These are phyloP conservation scores for Cheilosia vernalis DNA, from an alignment of 2,888 invertebrate genomes.

Conservation along the genomic window DNA sequence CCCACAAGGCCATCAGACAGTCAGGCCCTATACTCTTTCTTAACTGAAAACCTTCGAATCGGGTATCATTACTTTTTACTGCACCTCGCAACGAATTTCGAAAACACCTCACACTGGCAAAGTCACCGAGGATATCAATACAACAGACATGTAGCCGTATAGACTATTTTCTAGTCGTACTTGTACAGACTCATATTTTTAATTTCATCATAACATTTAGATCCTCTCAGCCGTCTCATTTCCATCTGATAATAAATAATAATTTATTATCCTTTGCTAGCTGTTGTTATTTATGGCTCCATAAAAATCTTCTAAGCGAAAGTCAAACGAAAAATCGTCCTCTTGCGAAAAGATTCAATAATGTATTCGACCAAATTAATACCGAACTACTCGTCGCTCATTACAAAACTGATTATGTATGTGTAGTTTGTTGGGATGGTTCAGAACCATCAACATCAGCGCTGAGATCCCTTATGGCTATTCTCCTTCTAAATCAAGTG, in stretches of 20 bases:
- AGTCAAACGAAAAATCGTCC: constrained; percentile 15
- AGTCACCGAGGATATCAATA: not conserved
- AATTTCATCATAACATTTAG: constrained; percentile 19
- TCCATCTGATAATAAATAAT: constrained; percentile 41
- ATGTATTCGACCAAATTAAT: constrained; percentile 6
- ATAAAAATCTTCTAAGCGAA: constrained; percentile 31
- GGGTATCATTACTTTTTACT: constrained; percentile 6
- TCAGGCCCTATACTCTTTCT: not conserved
- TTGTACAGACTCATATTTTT: not conserved
- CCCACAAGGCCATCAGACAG: not conserved
- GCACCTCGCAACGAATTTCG: not conserved
- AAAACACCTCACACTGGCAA: not conserved
- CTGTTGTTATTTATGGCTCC: constrained; percentile 41
- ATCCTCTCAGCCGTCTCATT: not conserved
- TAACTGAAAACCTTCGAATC: not conserved
- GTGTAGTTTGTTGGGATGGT: constrained; percentile 27
- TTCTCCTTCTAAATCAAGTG: constrained; percentile 37
- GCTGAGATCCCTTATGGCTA: constrained; percentile 32
- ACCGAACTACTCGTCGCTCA: constrained; percentile 13
- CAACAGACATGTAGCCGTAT: not conserved
- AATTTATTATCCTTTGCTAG: constrained; percentile 35
- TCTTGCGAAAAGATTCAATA: not conserved
- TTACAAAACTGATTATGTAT: constrained; percentile 45
- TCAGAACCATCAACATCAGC: constrained; percentile 25
- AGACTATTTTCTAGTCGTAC: not conserved